Evolutionary conservation across 2,797 vertebrate species (phyloP).

Genomic region (Picus viridis): DNA sequence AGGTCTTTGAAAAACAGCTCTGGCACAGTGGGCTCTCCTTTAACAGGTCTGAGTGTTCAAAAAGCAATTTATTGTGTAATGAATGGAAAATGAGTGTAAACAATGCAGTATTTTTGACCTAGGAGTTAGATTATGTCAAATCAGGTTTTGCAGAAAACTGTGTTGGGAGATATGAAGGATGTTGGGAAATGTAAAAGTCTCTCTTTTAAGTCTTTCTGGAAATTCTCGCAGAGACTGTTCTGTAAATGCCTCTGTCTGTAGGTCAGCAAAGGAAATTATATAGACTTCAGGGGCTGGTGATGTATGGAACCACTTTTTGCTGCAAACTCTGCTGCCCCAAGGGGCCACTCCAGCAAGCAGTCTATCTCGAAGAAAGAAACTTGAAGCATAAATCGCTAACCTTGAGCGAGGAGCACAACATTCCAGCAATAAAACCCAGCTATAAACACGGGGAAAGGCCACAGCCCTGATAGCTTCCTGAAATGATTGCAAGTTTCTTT

Average conservation of each 20-base stretch:
- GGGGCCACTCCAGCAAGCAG: not conserved
- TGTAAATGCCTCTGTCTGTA: not conserved
- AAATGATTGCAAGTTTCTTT: not conserved
- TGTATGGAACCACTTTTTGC: conserved; percentile 19
- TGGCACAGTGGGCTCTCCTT: not conserved
- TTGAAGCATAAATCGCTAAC: not conserved
- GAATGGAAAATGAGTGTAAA: not conserved
- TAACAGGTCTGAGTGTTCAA: not conserved
- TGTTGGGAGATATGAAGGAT: not conserved
- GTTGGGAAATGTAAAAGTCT: not conserved
- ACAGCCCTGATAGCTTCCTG: not conserved
- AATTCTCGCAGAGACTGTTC: not conserved
- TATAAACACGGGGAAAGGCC: not conserved
- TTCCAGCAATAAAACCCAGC: conserved; percentile 37
- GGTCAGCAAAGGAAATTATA: conserved; percentile 15
- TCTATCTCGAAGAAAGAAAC: not conserved
- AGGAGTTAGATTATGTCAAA: not conserved
- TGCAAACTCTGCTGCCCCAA: conserved; percentile 27
- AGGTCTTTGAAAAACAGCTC: not conserved
- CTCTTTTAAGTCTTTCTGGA: conserved; percentile 8
- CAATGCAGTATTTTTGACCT: not conserved
- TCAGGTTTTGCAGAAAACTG: not conserved
- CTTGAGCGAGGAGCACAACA: not conserved
- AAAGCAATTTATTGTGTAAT: not conserved
- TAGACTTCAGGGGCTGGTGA: not conserved